Conservation (phyloP, 2,888 invertebrate genomes). For the Aspidapion aeneum region DNA sequence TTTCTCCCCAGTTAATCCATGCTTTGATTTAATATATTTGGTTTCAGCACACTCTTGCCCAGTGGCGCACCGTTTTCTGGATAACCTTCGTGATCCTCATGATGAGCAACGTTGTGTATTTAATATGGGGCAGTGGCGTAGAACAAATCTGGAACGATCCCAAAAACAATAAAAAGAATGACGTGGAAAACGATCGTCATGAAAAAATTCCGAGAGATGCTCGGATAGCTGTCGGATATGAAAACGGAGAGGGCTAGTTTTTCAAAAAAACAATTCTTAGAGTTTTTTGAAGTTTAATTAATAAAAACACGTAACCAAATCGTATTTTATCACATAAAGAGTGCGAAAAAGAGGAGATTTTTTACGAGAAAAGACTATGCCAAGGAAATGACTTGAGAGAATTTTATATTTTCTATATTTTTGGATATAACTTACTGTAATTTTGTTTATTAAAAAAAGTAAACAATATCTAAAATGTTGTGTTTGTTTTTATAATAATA, state of each 20-base stretch:
- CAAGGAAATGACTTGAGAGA: too few species aligned
- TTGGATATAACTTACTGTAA: too few species aligned
- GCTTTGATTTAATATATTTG: too few species aligned
- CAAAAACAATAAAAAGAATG: slow-evolving; percentile 9
- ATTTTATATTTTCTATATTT: too few species aligned
- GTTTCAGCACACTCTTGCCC: slow-evolving; percentile 57
- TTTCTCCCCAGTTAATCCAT: too few species aligned
- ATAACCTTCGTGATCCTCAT: slow-evolving; percentile 67
- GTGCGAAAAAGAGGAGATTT: neutral
- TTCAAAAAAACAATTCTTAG: neutral
- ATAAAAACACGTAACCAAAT: neutral
- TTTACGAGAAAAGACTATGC: neutral
- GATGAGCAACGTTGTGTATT: slow-evolving; percentile 64
- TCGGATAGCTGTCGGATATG: neutral
- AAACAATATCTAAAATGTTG: too few species aligned
- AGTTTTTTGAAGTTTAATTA: neutral
- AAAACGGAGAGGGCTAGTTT: neutral
- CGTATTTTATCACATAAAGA: neutral
- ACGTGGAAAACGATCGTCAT: slow-evolving; percentile 5
- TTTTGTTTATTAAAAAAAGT: too few species aligned
- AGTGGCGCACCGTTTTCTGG: slow-evolving; percentile 82
- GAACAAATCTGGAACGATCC: slow-evolving; percentile 74
- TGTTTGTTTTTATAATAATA: too few species aligned
- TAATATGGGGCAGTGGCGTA: slow-evolving; percentile 70
- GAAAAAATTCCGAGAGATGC: neutral